These are phyloP conservation scores for Drosophila lini DNA, from an alignment of 1,140 invertebrate species.

Conservation along the genomic window DNA sequence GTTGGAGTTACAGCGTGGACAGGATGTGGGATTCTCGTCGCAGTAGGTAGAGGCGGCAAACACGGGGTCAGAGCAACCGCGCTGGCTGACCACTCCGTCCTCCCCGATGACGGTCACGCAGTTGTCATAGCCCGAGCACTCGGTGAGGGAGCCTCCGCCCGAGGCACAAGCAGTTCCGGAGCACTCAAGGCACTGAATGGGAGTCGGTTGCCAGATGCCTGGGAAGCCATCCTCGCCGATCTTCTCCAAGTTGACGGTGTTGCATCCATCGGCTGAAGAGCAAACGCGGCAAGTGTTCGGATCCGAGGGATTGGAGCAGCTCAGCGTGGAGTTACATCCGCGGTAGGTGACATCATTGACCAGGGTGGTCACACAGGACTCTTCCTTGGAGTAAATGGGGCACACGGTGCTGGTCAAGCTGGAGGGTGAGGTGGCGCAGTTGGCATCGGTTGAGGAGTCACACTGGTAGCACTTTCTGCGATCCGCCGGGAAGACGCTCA, in stretches of 20 bases:
- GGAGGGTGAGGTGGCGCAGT: conserved; percentile 49
- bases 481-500: conserved; percentile 58
- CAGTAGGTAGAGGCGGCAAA: conserved; percentile 43
- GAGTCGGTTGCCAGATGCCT: conserved; percentile 66
- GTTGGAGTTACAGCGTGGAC: conserved; percentile 78
- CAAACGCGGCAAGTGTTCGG: conserved; percentile 62
- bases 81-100: conserved; percentile 48
- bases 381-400: conserved; percentile 56
- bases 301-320: conserved; percentile 60
- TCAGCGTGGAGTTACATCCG: conserved; percentile 65
- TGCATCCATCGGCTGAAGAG: conserved; percentile 49
- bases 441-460: conserved; percentile 37
- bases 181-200: conserved; percentile 64
- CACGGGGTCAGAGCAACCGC: conserved; percentile 57
- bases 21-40: conserved; percentile 47
- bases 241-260: conserved; percentile 64
- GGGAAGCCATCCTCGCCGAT: conserved; percentile 56
- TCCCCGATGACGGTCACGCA: conserved; percentile 71
- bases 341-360: conserved; percentile 56
- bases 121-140: conserved; percentile 59
- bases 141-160: conserved; percentile 16
- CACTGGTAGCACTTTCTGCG: conserved; percentile 69
- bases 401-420: conserved; percentile 62
- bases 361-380: conserved; percentile 68
- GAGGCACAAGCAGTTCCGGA: conserved; percentile 28